phyloP scores from a whole-genome alignment of 2,797 vertebrate genomes.

The Xiphorhynchus erythropygius region DNA sequence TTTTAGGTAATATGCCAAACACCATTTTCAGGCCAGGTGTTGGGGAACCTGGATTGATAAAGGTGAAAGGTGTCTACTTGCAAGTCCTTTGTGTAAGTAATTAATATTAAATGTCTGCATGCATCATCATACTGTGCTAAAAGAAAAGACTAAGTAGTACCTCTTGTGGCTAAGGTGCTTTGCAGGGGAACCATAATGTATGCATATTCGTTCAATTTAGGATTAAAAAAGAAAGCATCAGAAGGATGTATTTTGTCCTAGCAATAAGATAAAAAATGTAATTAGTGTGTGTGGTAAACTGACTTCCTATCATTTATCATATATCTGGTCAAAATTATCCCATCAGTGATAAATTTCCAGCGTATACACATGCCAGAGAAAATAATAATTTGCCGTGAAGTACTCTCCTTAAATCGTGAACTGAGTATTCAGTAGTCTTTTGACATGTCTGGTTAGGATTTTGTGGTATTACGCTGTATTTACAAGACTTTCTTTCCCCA shows the following conservation, averaged over 20 bases:
- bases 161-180: not conserved
- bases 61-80: not conserved
- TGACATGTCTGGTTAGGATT: constrained; percentile 6
- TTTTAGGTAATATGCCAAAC: not conserved
- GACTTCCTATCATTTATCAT: not conserved
- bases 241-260: not conserved
- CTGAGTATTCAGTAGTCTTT: not conserved
- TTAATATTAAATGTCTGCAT: not conserved
- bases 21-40: not conserved
- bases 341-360: not conserved
- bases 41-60: not conserved
- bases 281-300: not conserved
- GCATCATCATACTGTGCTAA: not conserved
- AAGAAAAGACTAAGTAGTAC: not conserved
- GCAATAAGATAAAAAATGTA: not conserved
- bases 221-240: not conserved
- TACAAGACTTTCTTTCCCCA: not conserved
- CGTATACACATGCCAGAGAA: not conserved
- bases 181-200: not conserved
- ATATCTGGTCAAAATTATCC: not conserved
- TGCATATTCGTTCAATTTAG: not conserved
- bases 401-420: not conserved
- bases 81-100: not conserved
- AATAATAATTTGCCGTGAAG: not conserved
- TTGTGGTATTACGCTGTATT: not conserved